These are phyloP conservation scores for Calosoma granatense DNA, from an alignment of 1,140 invertebrate genomes.

Conservation along the genomic window DNA sequence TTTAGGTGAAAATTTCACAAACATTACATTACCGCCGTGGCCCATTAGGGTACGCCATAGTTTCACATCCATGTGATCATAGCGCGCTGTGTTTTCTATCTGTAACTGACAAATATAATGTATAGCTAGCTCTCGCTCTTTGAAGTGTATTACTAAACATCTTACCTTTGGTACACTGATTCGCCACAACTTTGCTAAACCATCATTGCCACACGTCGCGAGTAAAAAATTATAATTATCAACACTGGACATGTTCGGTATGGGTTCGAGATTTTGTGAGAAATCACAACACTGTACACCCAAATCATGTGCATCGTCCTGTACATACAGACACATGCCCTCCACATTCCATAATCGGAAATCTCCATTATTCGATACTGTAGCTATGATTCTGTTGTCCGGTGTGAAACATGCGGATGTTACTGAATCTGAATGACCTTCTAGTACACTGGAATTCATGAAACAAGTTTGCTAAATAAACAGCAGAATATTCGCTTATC, in stretches of 20 bases:
- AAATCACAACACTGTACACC: constrained; percentile 59
- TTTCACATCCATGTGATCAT: constrained; percentile 24
- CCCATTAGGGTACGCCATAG: constrained; percentile 34
- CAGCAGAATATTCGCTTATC: no score
- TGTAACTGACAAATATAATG: not conserved
- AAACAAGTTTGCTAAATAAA: constrained; percentile 1
- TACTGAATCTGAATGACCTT: constrained; percentile 47
- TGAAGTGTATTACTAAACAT: not conserved
- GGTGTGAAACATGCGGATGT: constrained; percentile 52
- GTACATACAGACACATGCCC: constrained; percentile 22
- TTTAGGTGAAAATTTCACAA: constrained; percentile 41
- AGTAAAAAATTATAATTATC: constrained; percentile 41
- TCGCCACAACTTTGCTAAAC: constrained; percentile 59
- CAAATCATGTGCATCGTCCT: constrained; percentile 56
- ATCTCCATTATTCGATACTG: constrained; percentile 53
- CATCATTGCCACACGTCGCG: constrained; percentile 62
- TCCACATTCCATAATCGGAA: constrained; percentile 45
- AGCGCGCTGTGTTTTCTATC: constrained; percentile 5
- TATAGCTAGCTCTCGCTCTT: not conserved
- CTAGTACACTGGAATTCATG: constrained; percentile 34
- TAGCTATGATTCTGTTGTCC: constrained; percentile 50
- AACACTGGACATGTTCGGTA: constrained; percentile 25
- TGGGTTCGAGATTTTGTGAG: constrained; percentile 37
- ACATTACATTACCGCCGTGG: constrained; percentile 47
- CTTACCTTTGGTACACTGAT: constrained; percentile 36